Conservation (phyloP, 2,113 vertebrate species). For the Lepisosteus osseus region DNA sequence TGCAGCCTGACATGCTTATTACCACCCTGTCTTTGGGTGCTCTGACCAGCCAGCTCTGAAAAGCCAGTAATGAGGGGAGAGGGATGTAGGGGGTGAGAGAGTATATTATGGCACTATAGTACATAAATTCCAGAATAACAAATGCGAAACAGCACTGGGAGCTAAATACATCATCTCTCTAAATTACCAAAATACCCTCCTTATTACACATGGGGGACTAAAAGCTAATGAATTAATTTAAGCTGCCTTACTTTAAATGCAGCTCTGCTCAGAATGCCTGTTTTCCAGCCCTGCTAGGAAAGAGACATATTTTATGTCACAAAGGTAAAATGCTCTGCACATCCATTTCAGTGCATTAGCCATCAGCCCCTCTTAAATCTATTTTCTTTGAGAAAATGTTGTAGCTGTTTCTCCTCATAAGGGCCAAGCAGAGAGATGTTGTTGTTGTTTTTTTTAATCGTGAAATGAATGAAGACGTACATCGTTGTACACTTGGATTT, state of each 20-base stretch:
- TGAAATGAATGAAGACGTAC: too few species aligned
- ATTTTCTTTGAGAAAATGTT: too few species aligned
- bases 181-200: constrained; percentile 32
- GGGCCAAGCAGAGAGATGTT: too few species aligned
- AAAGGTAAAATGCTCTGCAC: too few species aligned
- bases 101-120: neutral
- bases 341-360: too few species aligned
- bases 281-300: neutral
- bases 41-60: constrained; percentile 26
- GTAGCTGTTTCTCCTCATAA: too few species aligned
- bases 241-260: constrained; percentile 33
- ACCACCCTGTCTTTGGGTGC: constrained; percentile 12
- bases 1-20: constrained; percentile 32
- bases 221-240: constrained; percentile 42
- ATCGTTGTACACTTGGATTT: too few species aligned
- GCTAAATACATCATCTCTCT: constrained; percentile 31
- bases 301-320: too few species aligned
- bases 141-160: constrained; percentile 17
- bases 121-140: constrained; percentile 26
- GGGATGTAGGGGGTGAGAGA: constrained; percentile 10
- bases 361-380: too few species aligned
- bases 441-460: too few species aligned
- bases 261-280: constrained; percentile 18
- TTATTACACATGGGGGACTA: constrained; percentile 39
- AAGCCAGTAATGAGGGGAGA: neutral